A percentile compares a stretch with the other conserved stretches of the same genome.
These are phyloP conservation scores for Tyrannus savana DNA, from an alignment of 2,113 vertebrate genomes.

Conservation along the genomic window DNA sequence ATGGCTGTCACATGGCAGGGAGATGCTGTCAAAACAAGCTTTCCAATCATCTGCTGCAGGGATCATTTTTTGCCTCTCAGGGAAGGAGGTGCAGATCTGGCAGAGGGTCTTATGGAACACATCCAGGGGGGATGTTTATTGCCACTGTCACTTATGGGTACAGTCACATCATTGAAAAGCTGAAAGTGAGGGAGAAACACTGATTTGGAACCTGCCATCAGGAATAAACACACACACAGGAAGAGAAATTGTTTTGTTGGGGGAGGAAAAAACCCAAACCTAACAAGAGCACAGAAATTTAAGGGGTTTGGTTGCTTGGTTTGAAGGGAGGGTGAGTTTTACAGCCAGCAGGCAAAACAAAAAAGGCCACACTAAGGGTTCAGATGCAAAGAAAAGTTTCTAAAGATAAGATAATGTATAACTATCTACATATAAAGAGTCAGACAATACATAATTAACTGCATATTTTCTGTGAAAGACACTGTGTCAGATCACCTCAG, in stretches of 20 bases:
- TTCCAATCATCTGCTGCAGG: background rate
- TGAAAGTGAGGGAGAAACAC: background rate
- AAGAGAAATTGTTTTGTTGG: background rate
- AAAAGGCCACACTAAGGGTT: background rate
- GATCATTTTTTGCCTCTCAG: background rate
- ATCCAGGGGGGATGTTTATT: background rate
- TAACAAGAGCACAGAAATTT: background rate
- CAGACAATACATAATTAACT: background rate
- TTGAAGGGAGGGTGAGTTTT: background rate
- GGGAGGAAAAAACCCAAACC: accelerated
- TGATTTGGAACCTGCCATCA: background rate
- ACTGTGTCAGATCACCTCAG: background rate
- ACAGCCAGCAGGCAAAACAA: background rate
- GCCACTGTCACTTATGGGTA: background rate
- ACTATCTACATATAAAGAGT: background rate
- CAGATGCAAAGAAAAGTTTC: background rate
- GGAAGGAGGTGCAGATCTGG: background rate
- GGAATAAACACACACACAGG: background rate
- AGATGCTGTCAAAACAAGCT: conserved; percentile 5
- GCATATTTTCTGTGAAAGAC: background rate
- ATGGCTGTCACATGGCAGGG: background rate
- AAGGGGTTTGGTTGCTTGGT: background rate
- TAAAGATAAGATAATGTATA: background rate
- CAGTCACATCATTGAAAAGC: background rate
- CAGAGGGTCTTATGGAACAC: background rate